A percentile compares a stretch with the other conserved stretches of the same genome.
Evolutionary conservation across 2,888 invertebrate species (phyloP).

Genomic region (Drosophila fulvimacula): DNA sequence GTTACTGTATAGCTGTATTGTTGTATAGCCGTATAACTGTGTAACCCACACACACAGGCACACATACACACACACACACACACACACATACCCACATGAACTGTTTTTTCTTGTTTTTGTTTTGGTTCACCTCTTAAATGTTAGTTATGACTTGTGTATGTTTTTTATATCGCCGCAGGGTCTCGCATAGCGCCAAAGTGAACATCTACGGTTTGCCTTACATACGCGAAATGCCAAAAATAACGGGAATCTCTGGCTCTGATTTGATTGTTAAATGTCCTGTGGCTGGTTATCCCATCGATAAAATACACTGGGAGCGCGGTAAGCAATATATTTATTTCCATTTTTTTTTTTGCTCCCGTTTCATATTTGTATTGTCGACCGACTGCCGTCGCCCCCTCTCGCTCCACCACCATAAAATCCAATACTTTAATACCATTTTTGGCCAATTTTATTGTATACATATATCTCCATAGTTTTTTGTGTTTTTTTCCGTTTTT

Average conservation of each 20-base stretch:
- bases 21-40: slow-evolving; percentile 12
- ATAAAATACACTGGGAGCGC: slow-evolving; percentile 95
- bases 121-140: slow-evolving; percentile 31
- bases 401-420: slow-evolving; percentile 11
- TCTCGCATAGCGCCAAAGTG: slow-evolving; percentile 92
- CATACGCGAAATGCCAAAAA: slow-evolving; percentile 94
- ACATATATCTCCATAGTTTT: background rate
- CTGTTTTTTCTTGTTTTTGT: slow-evolving; percentile 1
- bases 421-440: slow-evolving; percentile 23
- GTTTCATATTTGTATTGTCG: background rate
- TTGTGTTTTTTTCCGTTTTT: background rate
- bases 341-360: background rate
- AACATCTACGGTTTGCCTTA: slow-evolving; percentile 95
- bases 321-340: slow-evolving; percentile 86
- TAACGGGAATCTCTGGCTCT: slow-evolving; percentile 93
- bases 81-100: slow-evolving; percentile 1
- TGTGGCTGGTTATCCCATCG: slow-evolving; percentile 95
- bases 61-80: slow-evolving; percentile 4
- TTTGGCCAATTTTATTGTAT: slow-evolving; percentile 16
- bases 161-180: slow-evolving; percentile 81
- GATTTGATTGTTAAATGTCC: slow-evolving; percentile 95
- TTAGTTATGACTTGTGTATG: slow-evolving; percentile 56
- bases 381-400: background rate
- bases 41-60: background rate
- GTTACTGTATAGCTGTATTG: slow-evolving; percentile 47